These are phyloP conservation scores for Ceratosolen fusciceps DNA, from an alignment of 1,140 invertebrate species.

Conservation along the genomic window DNA sequence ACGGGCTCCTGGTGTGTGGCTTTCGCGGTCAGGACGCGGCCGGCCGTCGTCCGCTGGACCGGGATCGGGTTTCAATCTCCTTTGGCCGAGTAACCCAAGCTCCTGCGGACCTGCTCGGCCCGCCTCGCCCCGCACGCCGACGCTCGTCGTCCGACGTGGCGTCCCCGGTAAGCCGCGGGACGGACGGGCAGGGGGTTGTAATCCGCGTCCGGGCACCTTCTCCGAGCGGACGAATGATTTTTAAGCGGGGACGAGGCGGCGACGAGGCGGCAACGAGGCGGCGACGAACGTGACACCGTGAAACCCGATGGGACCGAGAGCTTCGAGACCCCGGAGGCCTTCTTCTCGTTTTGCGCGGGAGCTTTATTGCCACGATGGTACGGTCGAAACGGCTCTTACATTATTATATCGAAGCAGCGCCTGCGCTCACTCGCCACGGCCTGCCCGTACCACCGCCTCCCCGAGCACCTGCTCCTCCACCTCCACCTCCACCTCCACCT, in stretches of 20 bases:
- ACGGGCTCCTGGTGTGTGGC: conserved; percentile 28
- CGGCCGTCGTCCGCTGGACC: conserved; percentile 16
- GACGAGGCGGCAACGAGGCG: not conserved
- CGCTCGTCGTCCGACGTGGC: not conserved
- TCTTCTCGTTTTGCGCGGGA: too few species aligned
- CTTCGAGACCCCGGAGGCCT: too few species aligned
- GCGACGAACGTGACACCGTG: conserved; percentile 3
- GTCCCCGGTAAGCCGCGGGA: not conserved
- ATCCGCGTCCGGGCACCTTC: not conserved
- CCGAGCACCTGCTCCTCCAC: too few species aligned
- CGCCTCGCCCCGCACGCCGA: not conserved
- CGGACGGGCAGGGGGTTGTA: not conserved
- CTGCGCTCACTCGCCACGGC: too few species aligned
- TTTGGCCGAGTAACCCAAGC: conserved; percentile 14
- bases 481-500: too few species aligned
- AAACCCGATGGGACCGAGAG: too few species aligned
- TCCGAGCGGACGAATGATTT: conserved; percentile 13
- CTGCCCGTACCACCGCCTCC: too few species aligned
- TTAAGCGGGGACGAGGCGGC: not conserved
- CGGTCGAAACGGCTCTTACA: too few species aligned
- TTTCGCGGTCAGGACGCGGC: conserved; percentile 31
- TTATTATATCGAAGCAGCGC: too few species aligned
- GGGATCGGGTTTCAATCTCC: conserved; percentile 44
- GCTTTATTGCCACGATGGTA: too few species aligned
- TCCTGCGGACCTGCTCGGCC: not conserved